Conservation (phyloP, 2,797 vertebrate genomes). For the Acipenser ruthenus region DNA sequence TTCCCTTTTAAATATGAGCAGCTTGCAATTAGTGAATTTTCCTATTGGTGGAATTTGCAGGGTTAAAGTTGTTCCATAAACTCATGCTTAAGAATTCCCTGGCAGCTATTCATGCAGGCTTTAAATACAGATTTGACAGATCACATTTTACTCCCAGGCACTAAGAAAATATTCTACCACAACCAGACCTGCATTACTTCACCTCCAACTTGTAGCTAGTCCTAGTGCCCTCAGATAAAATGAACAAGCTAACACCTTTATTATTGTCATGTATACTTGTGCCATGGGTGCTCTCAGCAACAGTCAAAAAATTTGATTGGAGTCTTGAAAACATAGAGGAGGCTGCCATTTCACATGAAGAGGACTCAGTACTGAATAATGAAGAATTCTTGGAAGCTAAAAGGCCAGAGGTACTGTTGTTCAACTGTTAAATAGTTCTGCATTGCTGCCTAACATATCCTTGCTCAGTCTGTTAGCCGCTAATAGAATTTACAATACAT, state of each 20-base stretch:
- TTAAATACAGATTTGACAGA: constrained; percentile 80
- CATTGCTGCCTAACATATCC: too few relatives aligned
- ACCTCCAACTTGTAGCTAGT: constrained; percentile 39
- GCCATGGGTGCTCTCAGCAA: constrained; percentile 60
- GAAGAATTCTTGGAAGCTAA: constrained; percentile 41
- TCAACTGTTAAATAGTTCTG: background rate
- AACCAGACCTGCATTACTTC: constrained; percentile 38
- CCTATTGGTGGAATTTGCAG: constrained; percentile 63
- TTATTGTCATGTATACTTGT: constrained; percentile 56
- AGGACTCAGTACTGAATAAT: constrained; percentile 45
- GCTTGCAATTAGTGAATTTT: constrained; percentile 2
- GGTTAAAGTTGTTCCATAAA: constrained; percentile 75
- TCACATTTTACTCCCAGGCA: constrained; percentile 64
- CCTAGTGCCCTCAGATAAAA: constrained; percentile 39
- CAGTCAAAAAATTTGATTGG: constrained; percentile 36
- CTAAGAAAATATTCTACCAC: constrained; percentile 50
- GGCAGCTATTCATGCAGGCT: constrained; percentile 74
- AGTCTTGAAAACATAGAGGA: constrained; percentile 32
- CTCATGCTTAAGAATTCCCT: constrained; percentile 57
- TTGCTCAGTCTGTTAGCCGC: too few relatives aligned
- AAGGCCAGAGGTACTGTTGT: constrained; percentile 56
- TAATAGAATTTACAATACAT: too few relatives aligned
- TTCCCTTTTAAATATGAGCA: too few relatives aligned
- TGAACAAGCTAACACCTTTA: constrained; percentile 56
- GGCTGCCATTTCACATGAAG: constrained; percentile 33